phyloP scores from a whole-genome alignment of 2,888 invertebrate species.

The Agonum fuliginosum region DNA sequence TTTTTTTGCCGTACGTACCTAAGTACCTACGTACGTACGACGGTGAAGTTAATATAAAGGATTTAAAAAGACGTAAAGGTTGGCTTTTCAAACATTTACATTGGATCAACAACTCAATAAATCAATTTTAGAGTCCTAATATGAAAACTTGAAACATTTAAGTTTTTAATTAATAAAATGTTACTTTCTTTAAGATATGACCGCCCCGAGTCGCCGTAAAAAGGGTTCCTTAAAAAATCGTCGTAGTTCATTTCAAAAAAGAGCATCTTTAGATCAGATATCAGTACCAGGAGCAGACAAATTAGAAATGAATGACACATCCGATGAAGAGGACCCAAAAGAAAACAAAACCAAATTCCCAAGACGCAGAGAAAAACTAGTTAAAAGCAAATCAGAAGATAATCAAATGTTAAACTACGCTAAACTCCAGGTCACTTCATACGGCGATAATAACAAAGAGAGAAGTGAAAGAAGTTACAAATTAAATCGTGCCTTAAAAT shows the following conservation, averaged over 20 bases:
- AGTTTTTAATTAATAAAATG: not conserved
- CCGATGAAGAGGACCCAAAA: constrained; percentile 50
- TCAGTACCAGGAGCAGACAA: constrained; percentile 20
- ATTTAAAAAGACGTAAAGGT: too few relatives aligned
- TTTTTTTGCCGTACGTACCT: too few relatives aligned
- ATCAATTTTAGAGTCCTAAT: too few relatives aligned
- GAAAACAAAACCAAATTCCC: constrained; percentile 49
- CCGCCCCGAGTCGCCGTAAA: constrained; percentile 66
- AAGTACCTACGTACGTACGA: too few relatives aligned
- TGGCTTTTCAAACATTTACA: too few relatives aligned
- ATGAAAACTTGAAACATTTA: too few relatives aligned
- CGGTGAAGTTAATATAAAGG: too few relatives aligned
- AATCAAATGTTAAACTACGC: constrained; percentile 52
- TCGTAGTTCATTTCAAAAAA: constrained; percentile 55
- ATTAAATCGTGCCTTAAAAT: constrained; percentile 1
- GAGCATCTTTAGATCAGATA: constrained; percentile 51
- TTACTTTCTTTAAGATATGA: constrained; percentile 66
- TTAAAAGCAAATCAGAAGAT: constrained; percentile 57
- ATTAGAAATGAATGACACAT: constrained; percentile 15
- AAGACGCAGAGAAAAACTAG: constrained; percentile 36
- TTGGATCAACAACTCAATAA: too few relatives aligned
- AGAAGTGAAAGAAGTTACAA: constrained; percentile 44
- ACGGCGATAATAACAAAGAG: constrained; percentile 22
- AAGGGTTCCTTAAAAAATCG: constrained; percentile 66
- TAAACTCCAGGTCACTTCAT: constrained; percentile 42